phyloP scores from a whole-genome alignment of 1,140 invertebrate genomes.

The Camponotus floridanus region DNA sequence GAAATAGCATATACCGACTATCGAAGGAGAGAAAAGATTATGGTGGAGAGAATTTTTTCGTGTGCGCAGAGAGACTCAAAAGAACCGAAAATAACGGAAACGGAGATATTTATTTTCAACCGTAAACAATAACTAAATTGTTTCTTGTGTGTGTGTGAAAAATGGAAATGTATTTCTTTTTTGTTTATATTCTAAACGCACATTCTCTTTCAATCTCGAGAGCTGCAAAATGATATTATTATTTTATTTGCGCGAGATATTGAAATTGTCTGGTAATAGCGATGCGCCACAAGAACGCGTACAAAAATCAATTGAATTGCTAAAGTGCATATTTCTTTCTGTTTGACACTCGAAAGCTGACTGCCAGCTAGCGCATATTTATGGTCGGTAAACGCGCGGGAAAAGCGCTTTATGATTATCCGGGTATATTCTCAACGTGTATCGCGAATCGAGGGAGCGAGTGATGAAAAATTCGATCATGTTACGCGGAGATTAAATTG shows the following conservation, averaged over 20 bases:
- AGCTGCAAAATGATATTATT: not conserved
- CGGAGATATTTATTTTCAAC: constrained; percentile 2
- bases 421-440: constrained; percentile 2
- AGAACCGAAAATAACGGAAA: constrained; percentile 7
- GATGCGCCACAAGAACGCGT: too few relatives aligned
- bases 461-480: constrained; percentile 65
- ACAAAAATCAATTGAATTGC: not conserved
- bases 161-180: not conserved
- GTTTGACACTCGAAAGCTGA: not conserved
- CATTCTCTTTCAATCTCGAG: not conserved
- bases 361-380: constrained; percentile 4
- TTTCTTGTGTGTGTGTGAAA: not conserved
- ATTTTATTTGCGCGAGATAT: too few relatives aligned
- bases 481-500: constrained; percentile 69
- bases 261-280: too few relatives aligned
- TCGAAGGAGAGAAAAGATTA: constrained; percentile 42
- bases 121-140: not conserved
- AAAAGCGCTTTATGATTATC: constrained; percentile 60
- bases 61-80: constrained; percentile 1
- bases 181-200: not conserved
- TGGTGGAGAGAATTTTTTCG: constrained; percentile 36
- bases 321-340: constrained; percentile 24
- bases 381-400: constrained; percentile 14
- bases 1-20: not conserved
- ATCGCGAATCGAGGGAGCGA: not conserved